phyloP scores from a whole-genome alignment of 2,888 invertebrate species.

The Petrolisthes cinctipes region DNA sequence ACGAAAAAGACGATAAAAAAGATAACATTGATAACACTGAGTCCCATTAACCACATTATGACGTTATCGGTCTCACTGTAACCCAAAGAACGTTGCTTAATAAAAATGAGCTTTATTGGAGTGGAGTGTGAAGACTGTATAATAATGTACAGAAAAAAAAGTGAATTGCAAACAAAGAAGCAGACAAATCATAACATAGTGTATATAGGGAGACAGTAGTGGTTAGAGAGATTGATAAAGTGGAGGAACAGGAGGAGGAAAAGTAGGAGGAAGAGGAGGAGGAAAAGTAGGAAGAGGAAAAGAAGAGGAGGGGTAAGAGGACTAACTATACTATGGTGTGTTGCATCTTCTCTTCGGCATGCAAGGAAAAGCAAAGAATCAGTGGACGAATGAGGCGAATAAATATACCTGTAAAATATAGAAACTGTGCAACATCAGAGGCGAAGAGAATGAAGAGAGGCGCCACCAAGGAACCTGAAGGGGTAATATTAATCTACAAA shows the following conservation, averaged over 20 bases:
- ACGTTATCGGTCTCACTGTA: too few species aligned
- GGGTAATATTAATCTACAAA: too few species aligned
- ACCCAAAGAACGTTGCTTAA: too few species aligned
- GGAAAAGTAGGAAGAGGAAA: background rate
- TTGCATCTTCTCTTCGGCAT: background rate
- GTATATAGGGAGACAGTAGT: conserved; percentile 10
- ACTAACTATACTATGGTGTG: too few species aligned
- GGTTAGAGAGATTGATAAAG: background rate
- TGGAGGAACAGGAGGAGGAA: background rate
- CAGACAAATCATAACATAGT: conserved; percentile 34
- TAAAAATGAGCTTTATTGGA: too few species aligned
- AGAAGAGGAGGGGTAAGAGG: conserved; percentile 14
- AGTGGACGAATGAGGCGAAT: background rate
- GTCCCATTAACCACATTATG: too few species aligned
- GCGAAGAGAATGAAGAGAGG: background rate
- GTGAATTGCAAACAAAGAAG: conserved; percentile 2
- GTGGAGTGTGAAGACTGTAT: too few species aligned
- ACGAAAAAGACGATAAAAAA: too few species aligned
- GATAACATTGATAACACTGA: too few species aligned
- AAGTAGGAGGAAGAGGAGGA: background rate
- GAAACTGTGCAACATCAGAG: background rate
- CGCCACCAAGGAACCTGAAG: too few species aligned
- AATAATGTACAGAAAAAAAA: background rate
- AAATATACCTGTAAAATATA: background rate
- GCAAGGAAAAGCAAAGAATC: background rate